Percentiles rank a stretch among this genome's conserved stretches.
These are phyloP conservation scores for Theodoxus fluviatilis DNA, from an alignment of 2,888 invertebrate genomes.

Conservation along the genomic window DNA sequence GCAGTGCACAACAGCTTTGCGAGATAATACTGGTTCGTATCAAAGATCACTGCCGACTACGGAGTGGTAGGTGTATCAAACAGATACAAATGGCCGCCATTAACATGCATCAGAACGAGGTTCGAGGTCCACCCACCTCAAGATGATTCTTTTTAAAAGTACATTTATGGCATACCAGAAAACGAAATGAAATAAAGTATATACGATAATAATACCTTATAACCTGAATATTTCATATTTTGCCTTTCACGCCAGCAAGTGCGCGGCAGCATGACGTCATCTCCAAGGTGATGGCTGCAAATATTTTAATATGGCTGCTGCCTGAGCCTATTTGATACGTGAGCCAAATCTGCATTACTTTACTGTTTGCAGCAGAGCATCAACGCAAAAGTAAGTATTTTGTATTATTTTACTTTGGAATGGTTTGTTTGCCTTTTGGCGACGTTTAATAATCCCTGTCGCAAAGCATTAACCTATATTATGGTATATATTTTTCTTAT, in stretches of 20 bases:
- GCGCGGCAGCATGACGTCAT: conserved; percentile 43
- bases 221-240: neutral
- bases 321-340: neutral
- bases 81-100: conserved; percentile 56
- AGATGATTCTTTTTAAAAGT: neutral
- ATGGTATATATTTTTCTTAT: too few relatives aligned
- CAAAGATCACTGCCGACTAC: too few relatives aligned
- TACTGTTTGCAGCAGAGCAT: too few relatives aligned
- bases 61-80: conserved; percentile 44
- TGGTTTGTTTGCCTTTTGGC: too few relatives aligned
- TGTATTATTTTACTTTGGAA: too few relatives aligned
- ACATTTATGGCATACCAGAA: neutral
- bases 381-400: too few relatives aligned
- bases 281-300: conserved; percentile 52
- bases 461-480: too few relatives aligned
- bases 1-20: too few relatives aligned
- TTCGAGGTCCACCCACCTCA: conserved; percentile 46
- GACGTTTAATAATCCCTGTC: too few relatives aligned
- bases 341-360: conserved; percentile 16
- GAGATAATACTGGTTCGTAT: too few relatives aligned
- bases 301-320: conserved; percentile 45
- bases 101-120: conserved; percentile 49
- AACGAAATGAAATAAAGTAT: neutral
- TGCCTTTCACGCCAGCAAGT: conserved; percentile 7
- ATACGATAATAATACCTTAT: neutral